phyloP scores from a whole-genome alignment of 2,888 invertebrate genomes.

The Diploptera punctata region DNA sequence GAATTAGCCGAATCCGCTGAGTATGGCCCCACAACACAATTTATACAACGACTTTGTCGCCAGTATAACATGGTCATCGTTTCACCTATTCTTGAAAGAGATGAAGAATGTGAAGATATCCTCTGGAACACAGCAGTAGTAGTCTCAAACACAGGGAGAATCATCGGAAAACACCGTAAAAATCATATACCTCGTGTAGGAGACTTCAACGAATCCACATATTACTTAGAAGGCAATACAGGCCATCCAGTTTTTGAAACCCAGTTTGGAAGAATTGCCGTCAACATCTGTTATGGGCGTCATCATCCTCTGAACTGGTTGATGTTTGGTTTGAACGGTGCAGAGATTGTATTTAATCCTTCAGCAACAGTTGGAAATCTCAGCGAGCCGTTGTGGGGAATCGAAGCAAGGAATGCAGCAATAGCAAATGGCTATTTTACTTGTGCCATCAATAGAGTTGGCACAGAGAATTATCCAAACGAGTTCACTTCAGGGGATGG shows the following conservation, averaged over 20 bases:
- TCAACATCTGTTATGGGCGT: constrained; percentile 97
- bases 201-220: constrained; percentile 96
- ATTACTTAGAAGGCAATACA: constrained; percentile 91
- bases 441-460: constrained; percentile 93
- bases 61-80: constrained; percentile 91
- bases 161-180: constrained; percentile 95
- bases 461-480: constrained; percentile 80
- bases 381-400: constrained; percentile 94
- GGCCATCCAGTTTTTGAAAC: constrained; percentile 95
- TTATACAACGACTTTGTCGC: constrained; percentile 78
- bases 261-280: constrained; percentile 83
- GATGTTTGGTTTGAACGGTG: constrained; percentile 96
- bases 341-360: constrained; percentile 99
- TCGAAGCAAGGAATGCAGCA: constrained; percentile 95
- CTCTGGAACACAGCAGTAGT: constrained; percentile 97
- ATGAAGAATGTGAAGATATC: constrained; percentile 77
- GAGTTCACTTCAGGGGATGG: constrained; percentile 87
- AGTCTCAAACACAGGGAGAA: constrained; percentile 82
- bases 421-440: constrained; percentile 95
- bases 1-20: constrained; percentile 92
- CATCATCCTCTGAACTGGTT: constrained; percentile 99
- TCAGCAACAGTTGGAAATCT: constrained; percentile 81
- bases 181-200: constrained; percentile 98
- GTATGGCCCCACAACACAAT: constrained; percentile 80
- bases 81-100: constrained; percentile 93